A percentile compares a stretch with the other conserved stretches of the same genome.
Conservation (phyloP, 2,888 invertebrate species). For the Tachina fera region DNA sequence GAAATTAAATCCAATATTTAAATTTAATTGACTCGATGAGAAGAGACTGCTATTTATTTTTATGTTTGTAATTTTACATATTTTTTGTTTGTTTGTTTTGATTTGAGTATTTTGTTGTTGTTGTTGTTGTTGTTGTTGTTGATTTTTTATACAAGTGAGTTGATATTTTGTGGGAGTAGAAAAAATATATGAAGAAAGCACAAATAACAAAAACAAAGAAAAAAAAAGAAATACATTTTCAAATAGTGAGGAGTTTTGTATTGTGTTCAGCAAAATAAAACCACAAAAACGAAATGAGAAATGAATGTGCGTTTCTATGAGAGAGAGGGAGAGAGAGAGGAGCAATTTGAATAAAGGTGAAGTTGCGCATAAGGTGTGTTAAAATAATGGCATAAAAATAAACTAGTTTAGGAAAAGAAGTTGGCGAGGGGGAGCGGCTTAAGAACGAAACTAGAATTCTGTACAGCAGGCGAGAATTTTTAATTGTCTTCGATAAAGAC, state of each 20-base stretch:
- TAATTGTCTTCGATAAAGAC: too few relatives aligned
- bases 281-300: neutral
- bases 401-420: neutral
- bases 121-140: constrained; percentile 38
- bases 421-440: neutral
- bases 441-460: too few relatives aligned
- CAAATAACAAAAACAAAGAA: constrained; percentile 70
- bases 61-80: constrained; percentile 41
- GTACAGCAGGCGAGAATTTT: too few relatives aligned
- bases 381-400: neutral
- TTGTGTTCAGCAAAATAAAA: constrained; percentile 22
- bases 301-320: constrained; percentile 45
- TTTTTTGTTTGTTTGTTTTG: neutral
- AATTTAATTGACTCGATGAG: constrained; percentile 83
- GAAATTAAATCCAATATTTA: constrained; percentile 83
- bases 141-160: constrained; percentile 32
- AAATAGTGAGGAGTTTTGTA: constrained; percentile 57
- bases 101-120: constrained; percentile 35
- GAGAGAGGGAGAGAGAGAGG: neutral
- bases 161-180: constrained; percentile 45
- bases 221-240: constrained; percentile 72
- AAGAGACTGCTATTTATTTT: constrained; percentile 81
- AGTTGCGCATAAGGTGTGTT: constrained; percentile 19
- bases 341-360: neutral
- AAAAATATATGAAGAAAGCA: constrained; percentile 50